A percentile compares a stretch with the other conserved stretches of the same genome.
phyloP scores from a whole-genome alignment of 2,888 invertebrate species.

The Lasioglossum villosulum region DNA sequence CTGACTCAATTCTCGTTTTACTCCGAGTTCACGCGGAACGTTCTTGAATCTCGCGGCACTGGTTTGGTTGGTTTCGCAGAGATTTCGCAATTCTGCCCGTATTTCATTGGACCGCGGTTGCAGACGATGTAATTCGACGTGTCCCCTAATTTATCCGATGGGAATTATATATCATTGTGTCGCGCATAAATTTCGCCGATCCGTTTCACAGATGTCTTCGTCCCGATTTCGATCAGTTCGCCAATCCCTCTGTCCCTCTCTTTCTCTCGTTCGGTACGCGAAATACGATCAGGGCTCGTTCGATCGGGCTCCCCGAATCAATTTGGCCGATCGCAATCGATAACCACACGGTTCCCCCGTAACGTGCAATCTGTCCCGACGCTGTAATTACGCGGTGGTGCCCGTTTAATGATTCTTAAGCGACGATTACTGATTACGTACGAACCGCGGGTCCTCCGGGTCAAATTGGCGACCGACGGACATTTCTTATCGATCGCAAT shows the following conservation, averaged over 20 bases:
- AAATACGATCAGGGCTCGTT: conserved; percentile 8
- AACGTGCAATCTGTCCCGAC: conserved; percentile 59
- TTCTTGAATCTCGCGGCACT: neutral
- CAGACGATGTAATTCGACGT: neutral
- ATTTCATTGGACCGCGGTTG: neutral
- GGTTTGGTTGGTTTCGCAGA: neutral
- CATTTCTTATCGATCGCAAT: conserved; percentile 37
- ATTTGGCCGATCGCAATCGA: conserved; percentile 54
- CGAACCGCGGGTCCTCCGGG: conserved; percentile 38
- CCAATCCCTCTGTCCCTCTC: neutral
- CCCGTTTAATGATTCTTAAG: conserved; percentile 58
- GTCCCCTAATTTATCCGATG: conserved; percentile 1
- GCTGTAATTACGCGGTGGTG: conserved; percentile 51
- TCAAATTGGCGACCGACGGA: conserved; percentile 41
- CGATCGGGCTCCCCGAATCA: conserved; percentile 47
- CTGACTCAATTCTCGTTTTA: neutral
- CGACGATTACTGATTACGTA: conserved; percentile 57
- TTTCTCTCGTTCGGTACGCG: neutral
- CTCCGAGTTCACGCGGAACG: neutral
- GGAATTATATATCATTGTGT: conserved; percentile 15
- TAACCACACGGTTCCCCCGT: conserved; percentile 33
- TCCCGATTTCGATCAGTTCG: conserved; percentile 9
- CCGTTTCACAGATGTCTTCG: conserved; percentile 19
- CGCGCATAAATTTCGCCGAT: conserved; percentile 28
- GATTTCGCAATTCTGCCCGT: neutral